Evolutionary conservation across 2,113 vertebrate genomes (phyloP), one percentile per base, ranked within the genome.

Genomic region (Grammatotria lemairii): DNA sequence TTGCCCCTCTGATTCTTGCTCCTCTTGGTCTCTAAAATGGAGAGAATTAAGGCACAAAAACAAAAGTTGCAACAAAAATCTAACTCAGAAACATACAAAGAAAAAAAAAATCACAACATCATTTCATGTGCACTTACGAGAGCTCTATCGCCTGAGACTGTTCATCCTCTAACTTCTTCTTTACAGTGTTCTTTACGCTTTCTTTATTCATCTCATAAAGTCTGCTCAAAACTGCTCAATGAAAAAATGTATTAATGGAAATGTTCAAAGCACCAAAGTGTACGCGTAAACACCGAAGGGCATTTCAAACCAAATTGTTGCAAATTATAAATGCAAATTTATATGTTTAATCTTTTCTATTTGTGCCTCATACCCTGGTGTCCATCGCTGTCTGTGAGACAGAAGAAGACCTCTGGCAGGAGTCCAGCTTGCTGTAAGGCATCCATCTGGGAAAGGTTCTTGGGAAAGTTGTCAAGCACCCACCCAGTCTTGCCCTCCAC

Each of bases 381-480:
- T 73, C 63, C 97, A 45, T 95, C 90, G 21, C 51, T 90, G 91
- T 98, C 91, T 90, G 83, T 95, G 88, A 99, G 96, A 92, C 93
- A 97, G 93, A 99, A 95, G 19, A 98, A 47, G 53, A 95, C 90
- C 81, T 98, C 97, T 31, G 98, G 98, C 58, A 95, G 51, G 87
- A 97, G 82, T 90, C 88, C 96, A 87, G 93, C 96, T 21, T 97
- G 92, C 58, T 89, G 42, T 80, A 99, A 94, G 54, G 80, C 84
- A 42, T 88, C 80, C 96, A 98, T 95, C 33, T 98, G 95, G 2
- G 96, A 96, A 86, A n/a, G 17, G 42, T 88, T 93, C 19, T 91
- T 84, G 73, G 98, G 98, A 81, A 96, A 97, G 94, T 98, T 98
- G 93, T 99, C 98, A 55, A 99, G 89, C 60, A 99, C 95, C 98